Base-by-base conservation (phyloP, 2,888 invertebrate species). In the Cataglyphis cursor region DNA sequence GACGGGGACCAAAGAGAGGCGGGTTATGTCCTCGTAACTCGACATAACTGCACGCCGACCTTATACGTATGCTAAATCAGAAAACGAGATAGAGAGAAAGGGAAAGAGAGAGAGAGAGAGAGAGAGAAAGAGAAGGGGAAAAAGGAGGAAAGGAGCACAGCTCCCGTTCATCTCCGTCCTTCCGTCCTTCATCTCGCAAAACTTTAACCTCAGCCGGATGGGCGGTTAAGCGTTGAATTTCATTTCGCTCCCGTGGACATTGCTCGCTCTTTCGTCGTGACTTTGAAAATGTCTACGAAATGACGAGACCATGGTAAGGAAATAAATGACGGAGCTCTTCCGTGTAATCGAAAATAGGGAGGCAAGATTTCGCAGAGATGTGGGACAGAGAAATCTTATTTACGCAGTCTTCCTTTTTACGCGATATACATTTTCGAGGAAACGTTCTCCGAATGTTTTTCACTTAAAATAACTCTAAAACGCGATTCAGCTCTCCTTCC, bases 171-270 rank as follows among this genome's bases (percentile, higher is more conserved):
- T 78, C 76, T 78, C 68, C 57, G 51, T 15, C 66, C 66, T 66
- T 57, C 68, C 66, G 68, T 57, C 41, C 61, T 62, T 48, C 74
- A 21, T 65, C 81, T 59, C 66, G 65, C 82, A 15, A 81, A 74
- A 73, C 75, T 66, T 54, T 59, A 31, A 28, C 70, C 38, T 12
- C 51, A 24, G 31, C 54, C 28, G 15, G 48, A 18, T 8, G 61
- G 44, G 44, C 35, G 87, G 88, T 88, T 89, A 90, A 92, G 87
- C 90, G 92, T 90, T 91, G 90, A 92, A 92, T 92, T 92, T 91
- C 91, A 89, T 92, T 91, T 92, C 87, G 87, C 85, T 44, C 51
- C 65, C 24, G 51, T 76, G 51, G 65, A 76, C 64, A 64, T 64
- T 57, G 35, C 54, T 41, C 75, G 65, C 48, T 75, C 68, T 44